Conservation (phyloP, 2,888 invertebrate genomes). For the Lasioglossum leucozonium region DNA sequence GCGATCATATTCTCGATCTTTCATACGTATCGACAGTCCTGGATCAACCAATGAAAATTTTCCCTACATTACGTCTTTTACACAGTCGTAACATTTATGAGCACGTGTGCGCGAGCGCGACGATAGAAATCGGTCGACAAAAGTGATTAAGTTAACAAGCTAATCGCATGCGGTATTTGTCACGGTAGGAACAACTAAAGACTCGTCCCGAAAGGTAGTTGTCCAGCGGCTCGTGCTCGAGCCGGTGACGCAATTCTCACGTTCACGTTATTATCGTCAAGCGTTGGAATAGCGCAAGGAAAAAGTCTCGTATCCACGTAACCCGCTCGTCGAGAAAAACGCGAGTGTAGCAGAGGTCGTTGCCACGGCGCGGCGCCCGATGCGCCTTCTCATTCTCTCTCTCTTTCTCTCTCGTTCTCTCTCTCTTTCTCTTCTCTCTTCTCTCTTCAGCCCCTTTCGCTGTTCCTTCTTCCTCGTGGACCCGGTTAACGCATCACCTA, state of each 20-base stretch:
- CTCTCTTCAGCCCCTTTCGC: slow-evolving; percentile 45
- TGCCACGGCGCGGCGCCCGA: slow-evolving; percentile 44
- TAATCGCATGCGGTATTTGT: background rate
- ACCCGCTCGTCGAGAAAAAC: slow-evolving; percentile 46
- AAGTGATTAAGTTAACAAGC: background rate
- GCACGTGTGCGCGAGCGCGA: too few relatives aligned
- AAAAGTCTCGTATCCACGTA: slow-evolving; percentile 46
- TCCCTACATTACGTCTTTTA: too few relatives aligned
- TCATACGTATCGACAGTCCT: background rate
- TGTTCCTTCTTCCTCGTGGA: slow-evolving; percentile 12
- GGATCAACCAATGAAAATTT: too few relatives aligned
- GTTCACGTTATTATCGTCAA: slow-evolving; percentile 48
- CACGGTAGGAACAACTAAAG: background rate
- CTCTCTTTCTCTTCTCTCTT: background rate
- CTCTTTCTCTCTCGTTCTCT: slow-evolving; percentile 1
- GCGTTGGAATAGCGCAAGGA: slow-evolving; percentile 31
- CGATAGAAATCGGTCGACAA: background rate
- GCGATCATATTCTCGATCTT: background rate
- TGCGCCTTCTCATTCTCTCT: slow-evolving; percentile 8
- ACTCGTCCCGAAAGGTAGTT: background rate
- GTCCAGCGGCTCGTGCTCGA: background rate
- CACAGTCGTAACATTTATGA: too few relatives aligned
- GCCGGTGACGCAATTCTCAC: slow-evolving; percentile 51
- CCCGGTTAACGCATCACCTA: slow-evolving; percentile 12
- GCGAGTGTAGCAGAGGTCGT: slow-evolving; percentile 59